Evolutionary conservation across 2,888 invertebrate species (phyloP).

Genomic region (Seira sanloemensis): DNA sequence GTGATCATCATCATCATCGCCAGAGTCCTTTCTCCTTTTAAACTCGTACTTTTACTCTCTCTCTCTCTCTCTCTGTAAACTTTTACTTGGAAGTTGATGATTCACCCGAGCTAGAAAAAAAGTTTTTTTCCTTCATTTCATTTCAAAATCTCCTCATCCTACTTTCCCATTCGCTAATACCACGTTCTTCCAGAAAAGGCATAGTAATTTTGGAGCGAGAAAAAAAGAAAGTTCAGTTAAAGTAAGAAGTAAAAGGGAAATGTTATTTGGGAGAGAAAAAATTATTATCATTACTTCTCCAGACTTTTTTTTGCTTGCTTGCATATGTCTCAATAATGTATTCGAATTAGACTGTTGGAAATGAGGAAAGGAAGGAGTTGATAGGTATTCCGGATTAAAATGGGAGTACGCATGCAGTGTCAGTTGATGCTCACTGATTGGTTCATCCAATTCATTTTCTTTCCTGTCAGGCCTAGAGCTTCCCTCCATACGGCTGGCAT

Average conservation of each 20-base stretch:
- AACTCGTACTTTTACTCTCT: no score
- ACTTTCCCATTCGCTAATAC: no score
- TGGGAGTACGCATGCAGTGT: slow-evolving; percentile 35
- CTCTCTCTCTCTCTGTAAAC: no score
- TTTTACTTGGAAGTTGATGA: slow-evolving; percentile 2
- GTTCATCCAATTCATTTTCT: slow-evolving; percentile 6
- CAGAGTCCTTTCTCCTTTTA: neutral
- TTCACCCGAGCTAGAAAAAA: slow-evolving; percentile 27
- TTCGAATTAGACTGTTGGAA: neutral
- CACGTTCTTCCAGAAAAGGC: neutral
- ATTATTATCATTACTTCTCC: slow-evolving; percentile 33
- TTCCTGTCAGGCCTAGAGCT: neutral
- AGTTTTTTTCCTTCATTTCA: slow-evolving; percentile 23
- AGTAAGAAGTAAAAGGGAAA: neutral
- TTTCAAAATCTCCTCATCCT: neutral
- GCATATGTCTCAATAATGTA: slow-evolving; percentile 25
- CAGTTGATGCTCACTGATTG: slow-evolving; percentile 28
- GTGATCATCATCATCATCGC: slow-evolving; percentile 2
- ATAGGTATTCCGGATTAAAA: slow-evolving; percentile 26
- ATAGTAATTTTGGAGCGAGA: neutral
- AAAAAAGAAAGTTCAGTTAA: neutral
- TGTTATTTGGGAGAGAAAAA: slow-evolving; percentile 21
- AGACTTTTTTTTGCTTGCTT: neutral
- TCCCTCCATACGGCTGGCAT: neutral
- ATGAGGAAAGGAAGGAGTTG: neutral